Evolutionary conservation across 2,888 invertebrate genomes (phyloP).

Genomic region (Hedychridium roseum): DNA sequence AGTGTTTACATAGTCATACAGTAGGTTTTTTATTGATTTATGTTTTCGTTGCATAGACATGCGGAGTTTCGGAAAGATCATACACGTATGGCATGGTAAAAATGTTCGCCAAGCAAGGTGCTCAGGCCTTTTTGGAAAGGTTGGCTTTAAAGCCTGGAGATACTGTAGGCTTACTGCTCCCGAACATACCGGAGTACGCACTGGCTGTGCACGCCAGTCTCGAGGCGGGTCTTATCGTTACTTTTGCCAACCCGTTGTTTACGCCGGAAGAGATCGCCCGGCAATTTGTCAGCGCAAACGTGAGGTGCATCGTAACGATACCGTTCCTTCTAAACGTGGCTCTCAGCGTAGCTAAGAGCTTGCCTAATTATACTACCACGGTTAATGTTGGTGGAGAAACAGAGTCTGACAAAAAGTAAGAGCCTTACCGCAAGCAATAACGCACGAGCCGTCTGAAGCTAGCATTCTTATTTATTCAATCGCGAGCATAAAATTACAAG

Average conservation of each 20-base stretch:
- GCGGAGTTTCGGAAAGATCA: slow-evolving; percentile 72
- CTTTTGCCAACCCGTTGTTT: slow-evolving; percentile 76
- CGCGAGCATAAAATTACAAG: no score
- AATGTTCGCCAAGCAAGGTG: slow-evolving; percentile 69
- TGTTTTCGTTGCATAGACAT: slow-evolving; percentile 67
- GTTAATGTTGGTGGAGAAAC: slow-evolving; percentile 73
- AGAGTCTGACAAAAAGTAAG: slow-evolving; percentile 60
- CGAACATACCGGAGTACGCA: slow-evolving; percentile 76
- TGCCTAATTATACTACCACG: slow-evolving; percentile 70
- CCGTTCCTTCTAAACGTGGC: slow-evolving; percentile 71
- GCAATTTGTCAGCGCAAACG: slow-evolving; percentile 72
- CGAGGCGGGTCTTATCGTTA: slow-evolving; percentile 72
- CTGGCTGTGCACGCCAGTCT: slow-evolving; percentile 74
- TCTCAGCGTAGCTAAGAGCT: slow-evolving; percentile 66
- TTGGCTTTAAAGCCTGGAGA: slow-evolving; percentile 71
- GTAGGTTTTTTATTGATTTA: no score
- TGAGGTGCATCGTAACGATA: slow-evolving; percentile 72
- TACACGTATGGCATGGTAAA: slow-evolving; percentile 73
- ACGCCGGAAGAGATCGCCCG: slow-evolving; percentile 73
- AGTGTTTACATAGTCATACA: no score
- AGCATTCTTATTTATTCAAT: no score
- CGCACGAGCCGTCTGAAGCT: no score
- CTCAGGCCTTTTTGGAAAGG: slow-evolving; percentile 68
- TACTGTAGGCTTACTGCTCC: slow-evolving; percentile 72
- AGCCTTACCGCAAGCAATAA: no score